A percentile compares a stretch with the other conserved stretches of the same genome.
Conservation (phyloP, 1,140 invertebrate genomes). For the Pseudomyrmex pallidus region DNA sequence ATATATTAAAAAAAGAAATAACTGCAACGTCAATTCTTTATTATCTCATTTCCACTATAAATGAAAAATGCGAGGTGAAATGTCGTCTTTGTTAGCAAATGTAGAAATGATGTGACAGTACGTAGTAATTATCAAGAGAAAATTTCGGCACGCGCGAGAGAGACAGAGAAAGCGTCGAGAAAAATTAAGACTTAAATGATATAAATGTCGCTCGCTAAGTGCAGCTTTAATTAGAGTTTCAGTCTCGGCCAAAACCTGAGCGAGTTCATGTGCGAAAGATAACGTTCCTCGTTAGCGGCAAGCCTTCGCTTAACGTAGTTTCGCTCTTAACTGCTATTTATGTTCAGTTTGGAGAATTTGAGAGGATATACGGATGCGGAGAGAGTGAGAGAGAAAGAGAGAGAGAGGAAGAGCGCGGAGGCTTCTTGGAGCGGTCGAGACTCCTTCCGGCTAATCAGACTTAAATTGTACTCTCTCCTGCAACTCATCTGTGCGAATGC, state of each 20-base stretch:
- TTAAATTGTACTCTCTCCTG: conserved; percentile 54
- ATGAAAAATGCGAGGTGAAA: not conserved
- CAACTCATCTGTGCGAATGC: conserved; percentile 34
- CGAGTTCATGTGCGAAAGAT: conserved; percentile 60
- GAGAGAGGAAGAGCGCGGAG: not conserved
- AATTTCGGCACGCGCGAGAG: not conserved
- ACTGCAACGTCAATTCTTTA: no score
- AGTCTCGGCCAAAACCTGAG: conserved; percentile 36
- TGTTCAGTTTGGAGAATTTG: conserved; percentile 60
- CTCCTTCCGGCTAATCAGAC: conserved; percentile 54
- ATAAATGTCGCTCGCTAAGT: conserved; percentile 46
- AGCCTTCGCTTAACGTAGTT: conserved; percentile 58
- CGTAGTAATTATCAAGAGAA: conserved; percentile 37
- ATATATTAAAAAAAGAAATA: no score
- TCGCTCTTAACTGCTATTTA: conserved; percentile 60
- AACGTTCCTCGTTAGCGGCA: conserved; percentile 43
- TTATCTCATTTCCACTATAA: not conserved
- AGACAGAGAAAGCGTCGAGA: conserved; percentile 19
- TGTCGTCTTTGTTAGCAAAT: conserved; percentile 11
- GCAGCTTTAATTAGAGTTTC: conserved; percentile 53
- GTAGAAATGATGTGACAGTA: not conserved
- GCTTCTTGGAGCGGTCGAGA: conserved; percentile 42
- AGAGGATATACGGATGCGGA: conserved; percentile 57
- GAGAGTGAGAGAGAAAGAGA: not conserved
- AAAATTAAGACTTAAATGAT: conserved; percentile 58